Percentiles rank a stretch among this genome's conserved stretches.
phyloP scores from a whole-genome alignment of 2,888 invertebrate species.

The Epiblema foenella region DNA sequence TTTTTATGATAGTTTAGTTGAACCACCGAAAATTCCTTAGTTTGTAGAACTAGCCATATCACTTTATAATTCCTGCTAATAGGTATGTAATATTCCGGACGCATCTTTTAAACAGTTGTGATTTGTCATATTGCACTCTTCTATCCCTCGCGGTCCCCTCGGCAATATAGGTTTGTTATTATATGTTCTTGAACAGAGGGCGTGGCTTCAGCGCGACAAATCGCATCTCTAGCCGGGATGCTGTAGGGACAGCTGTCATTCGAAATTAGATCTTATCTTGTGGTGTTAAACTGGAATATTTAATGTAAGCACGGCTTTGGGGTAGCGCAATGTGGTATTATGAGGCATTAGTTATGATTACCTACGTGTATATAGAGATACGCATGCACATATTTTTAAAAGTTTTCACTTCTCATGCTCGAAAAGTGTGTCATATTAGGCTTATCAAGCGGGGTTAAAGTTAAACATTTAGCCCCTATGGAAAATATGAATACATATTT shows the following conservation, averaged over 20 bases:
- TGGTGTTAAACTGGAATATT: neutral
- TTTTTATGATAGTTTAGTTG: too few relatives aligned
- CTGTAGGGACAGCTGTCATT: conserved; percentile 22
- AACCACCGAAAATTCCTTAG: too few relatives aligned
- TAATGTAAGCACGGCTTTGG: neutral
- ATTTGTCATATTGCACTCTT: conserved; percentile 29
- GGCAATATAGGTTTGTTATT: conserved; percentile 11
- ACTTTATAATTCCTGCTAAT: too few relatives aligned
- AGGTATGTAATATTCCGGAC: neutral
- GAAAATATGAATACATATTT: too few relatives aligned
- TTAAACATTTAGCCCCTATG: too few relatives aligned
- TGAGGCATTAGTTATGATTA: neutral
- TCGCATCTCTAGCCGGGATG: conserved; percentile 44
- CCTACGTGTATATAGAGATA: neutral
- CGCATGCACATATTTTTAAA: neutral
- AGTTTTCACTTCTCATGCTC: too few relatives aligned
- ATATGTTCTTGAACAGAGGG: conserved; percentile 25
- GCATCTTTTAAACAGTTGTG: neutral
- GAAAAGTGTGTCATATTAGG: too few relatives aligned
- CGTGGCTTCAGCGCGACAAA: conserved; percentile 39
- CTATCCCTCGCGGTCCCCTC: conserved; percentile 16
- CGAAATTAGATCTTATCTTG: conserved; percentile 16
- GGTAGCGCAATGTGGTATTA: conserved; percentile 2
- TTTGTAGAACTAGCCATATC: too few relatives aligned
- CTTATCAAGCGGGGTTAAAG: too few relatives aligned